Conservation (phyloP, 2,113 vertebrate species). For the Eubucco bourcierii region DNA sequence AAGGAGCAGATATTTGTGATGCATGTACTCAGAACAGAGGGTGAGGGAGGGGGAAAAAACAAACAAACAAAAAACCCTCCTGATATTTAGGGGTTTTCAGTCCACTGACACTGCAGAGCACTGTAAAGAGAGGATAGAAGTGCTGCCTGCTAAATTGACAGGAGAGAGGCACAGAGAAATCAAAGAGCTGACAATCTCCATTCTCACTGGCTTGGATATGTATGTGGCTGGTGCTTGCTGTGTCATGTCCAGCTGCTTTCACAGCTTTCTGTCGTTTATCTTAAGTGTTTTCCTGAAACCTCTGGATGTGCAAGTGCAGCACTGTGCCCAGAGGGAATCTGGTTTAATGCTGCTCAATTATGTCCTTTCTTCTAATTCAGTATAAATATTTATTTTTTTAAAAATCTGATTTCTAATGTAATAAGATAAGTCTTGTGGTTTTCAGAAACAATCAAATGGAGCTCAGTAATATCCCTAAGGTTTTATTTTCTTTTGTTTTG, state of each 20-base stretch:
- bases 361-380: neutral
- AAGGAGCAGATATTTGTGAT: neutral
- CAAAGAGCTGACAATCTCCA: neutral
- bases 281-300: neutral
- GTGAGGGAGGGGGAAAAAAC: neutral
- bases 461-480: neutral
- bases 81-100: neutral
- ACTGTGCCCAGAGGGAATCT: neutral
- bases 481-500: slow-evolving; percentile 7
- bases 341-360: neutral
- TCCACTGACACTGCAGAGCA: neutral
- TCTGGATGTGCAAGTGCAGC: neutral
- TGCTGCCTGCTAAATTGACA: rapidly evolving
- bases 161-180: neutral
- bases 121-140: neutral
- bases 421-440: neutral
- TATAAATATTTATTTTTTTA: neutral
- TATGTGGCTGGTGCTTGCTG: neutral
- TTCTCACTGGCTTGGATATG: neutral
- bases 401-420: neutral
- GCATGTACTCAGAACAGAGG: neutral
- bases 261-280: neutral
- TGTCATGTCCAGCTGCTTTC: neutral
- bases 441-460: neutral
- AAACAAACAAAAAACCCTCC: neutral